Percentiles rank a stretch among this genome's conserved stretches.
These are phyloP conservation scores for Salvelinus sp. DNA, from an alignment of 2,113 vertebrate species.

Conservation along the genomic window DNA sequence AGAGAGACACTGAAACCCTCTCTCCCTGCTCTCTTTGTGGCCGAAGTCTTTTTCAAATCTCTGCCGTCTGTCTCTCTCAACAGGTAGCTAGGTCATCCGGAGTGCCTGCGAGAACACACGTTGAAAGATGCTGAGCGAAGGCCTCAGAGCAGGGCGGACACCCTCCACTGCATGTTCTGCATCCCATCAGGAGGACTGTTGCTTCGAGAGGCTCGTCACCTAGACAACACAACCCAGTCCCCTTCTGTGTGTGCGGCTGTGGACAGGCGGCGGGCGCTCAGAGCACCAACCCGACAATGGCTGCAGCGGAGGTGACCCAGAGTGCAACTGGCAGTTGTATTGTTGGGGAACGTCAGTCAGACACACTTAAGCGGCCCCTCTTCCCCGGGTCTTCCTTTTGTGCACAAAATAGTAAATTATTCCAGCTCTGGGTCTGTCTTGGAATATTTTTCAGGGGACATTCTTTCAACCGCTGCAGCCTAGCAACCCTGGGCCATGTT, in stretches of 20 bases:
- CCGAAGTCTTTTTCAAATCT: no score
- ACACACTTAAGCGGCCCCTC: conserved; percentile 67
- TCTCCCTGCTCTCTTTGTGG: no score
- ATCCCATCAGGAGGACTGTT: no score
- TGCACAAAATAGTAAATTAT: conserved; percentile 85
- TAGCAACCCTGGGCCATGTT: conserved; percentile 88
- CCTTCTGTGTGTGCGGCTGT: not conserved
- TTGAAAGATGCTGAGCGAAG: no score
- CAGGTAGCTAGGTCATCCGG: no score
- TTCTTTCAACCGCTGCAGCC: conserved; percentile 88
- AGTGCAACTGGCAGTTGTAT: conserved; percentile 68
- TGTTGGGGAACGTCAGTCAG: conserved; percentile 84
- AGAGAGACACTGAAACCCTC: no score
- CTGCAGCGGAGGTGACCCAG: not conserved
- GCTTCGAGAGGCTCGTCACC: not conserved
- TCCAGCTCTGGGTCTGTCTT: conserved; percentile 81
- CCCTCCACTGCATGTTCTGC: no score
- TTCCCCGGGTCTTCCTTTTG: conserved; percentile 66
- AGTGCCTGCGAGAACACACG: no score
- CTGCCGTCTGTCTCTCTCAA: no score
- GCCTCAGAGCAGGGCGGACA: no score
- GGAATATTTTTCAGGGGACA: conserved; percentile 79
- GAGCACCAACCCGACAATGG: not conserved
- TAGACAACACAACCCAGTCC: not conserved
- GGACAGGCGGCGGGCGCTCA: not conserved